phyloP scores from a whole-genome alignment of 2,797 vertebrate genomes.

The Thripadectes ignobilis region DNA sequence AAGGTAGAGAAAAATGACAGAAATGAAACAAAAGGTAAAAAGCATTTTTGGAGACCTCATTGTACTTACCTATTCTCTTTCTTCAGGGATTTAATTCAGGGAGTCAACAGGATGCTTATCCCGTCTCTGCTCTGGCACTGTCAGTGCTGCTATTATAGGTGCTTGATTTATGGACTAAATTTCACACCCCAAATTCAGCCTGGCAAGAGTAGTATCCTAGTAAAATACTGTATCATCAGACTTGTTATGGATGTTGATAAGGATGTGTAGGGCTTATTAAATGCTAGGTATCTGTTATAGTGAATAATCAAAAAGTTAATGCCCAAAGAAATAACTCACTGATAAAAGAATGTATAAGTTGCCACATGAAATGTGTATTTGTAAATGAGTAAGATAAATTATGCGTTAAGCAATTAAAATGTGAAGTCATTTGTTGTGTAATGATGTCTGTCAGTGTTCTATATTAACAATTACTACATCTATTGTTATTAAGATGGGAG shows the following conservation, averaged over 20 bases:
- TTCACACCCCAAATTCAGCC: background rate
- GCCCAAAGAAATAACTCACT: background rate
- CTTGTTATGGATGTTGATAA: background rate
- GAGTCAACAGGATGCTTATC: background rate
- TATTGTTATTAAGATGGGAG: conserved; percentile 9
- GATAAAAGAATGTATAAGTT: background rate
- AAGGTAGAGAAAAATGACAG: background rate
- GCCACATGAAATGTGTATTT: conserved; percentile 19
- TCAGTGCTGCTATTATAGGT: background rate
- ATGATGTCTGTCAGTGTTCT: background rate
- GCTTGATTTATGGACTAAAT: background rate
- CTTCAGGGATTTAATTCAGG: background rate
- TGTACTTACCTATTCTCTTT: background rate
- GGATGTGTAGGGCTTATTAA: background rate
- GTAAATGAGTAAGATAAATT: conserved; percentile 1
- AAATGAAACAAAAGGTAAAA: background rate
- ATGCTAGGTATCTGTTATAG: background rate
- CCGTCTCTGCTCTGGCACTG: background rate
- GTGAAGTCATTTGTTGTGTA: conserved; percentile 7
- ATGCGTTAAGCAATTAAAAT: conserved; percentile 29
- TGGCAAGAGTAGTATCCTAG: background rate
- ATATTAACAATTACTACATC: background rate
- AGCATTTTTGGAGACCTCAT: background rate
- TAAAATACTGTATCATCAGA: background rate
- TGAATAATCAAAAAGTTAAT: background rate